Base-by-base conservation (phyloP, 2,797 vertebrate genomes). In the Sebastolobus altivelis region DNA sequence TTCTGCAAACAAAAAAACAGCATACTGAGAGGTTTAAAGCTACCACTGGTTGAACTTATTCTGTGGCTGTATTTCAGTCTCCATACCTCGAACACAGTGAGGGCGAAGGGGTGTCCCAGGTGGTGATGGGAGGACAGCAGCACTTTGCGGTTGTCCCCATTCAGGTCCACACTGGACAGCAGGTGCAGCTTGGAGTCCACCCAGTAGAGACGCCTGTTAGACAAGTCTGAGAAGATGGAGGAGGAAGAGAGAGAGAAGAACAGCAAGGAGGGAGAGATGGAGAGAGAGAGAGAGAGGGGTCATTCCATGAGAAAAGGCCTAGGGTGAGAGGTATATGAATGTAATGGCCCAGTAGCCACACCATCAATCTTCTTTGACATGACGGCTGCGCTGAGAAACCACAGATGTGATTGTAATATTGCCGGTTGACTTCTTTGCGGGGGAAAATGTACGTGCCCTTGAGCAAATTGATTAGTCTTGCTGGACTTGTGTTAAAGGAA, bases 131-230 rank as follows among this genome's bases (percentile, higher is more conserved):
- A 99, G 27, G 96, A 97, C 60, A 99, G 97, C 56, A 99, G 96
- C 85, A 97, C 96, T 95, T 97, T 98, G 69, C 98, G 97, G 92
- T 98, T 98, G 93, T 96, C 95, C 25, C 98, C 99, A 0, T 92
- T 98, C 88, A 99, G 95, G 94, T 99, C 98, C 84, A 99, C 96
- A 68, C 98, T 99, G 87, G 98, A 99, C 75, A 99, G 97, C 46
- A 97, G 94, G 93, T 99, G 98, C 87, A 99, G 93, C 93, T 99
- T 99, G 82, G 99, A 99, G 93, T 99, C 99, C 63, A 99, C 98
- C 99, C 99, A 99, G 91, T 99, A 99, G n/a, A 99, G 94, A 89
- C 98, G 97, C 85, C 97, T 96, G 94, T 95, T 98, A 89, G 97
- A 96, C 93, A 99, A 93, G 94, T 99, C 99, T 99, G 94, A 79